These are phyloP conservation scores for Anas flavirostris DNA, from an alignment of 2,797 vertebrate genomes.

Conservation along the genomic window DNA sequence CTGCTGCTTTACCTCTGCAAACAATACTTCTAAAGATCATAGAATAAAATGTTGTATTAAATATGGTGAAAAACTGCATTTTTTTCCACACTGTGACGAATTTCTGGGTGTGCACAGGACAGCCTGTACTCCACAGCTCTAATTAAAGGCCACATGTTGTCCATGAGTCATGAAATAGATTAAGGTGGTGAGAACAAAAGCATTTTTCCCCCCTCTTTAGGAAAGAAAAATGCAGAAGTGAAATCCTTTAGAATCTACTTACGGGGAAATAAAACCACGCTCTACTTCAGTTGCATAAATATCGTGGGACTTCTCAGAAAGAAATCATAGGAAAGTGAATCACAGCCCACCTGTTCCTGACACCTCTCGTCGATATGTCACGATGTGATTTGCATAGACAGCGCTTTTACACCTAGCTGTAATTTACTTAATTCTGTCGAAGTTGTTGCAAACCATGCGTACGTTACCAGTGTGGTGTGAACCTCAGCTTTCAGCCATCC, in stretches of 20 bases:
- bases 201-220: neutral
- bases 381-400: accelerated
- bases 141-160: constrained; percentile 43
- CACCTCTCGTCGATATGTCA: accelerated
- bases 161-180: neutral
- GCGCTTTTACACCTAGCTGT: neutral
- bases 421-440: neutral
- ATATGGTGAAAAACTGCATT: neutral
- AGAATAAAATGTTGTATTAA: neutral
- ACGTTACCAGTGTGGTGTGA: neutral
- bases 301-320: neutral
- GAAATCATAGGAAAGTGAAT: neutral
- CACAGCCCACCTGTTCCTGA: neutral
- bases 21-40: constrained; percentile 13
- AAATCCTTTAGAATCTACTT: constrained; percentile 10
- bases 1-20: constrained; percentile 16
- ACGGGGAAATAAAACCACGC: constrained; percentile 26
- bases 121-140: constrained; percentile 19
- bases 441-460: neutral
- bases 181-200: constrained; percentile 2
- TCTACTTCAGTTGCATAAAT: neutral
- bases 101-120: neutral
- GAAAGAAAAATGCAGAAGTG: constrained; percentile 7
- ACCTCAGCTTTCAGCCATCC: neutral
- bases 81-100: neutral